Conservation (phyloP, 2,797 vertebrate species). For the Anabacerthia variegaticeps region DNA sequence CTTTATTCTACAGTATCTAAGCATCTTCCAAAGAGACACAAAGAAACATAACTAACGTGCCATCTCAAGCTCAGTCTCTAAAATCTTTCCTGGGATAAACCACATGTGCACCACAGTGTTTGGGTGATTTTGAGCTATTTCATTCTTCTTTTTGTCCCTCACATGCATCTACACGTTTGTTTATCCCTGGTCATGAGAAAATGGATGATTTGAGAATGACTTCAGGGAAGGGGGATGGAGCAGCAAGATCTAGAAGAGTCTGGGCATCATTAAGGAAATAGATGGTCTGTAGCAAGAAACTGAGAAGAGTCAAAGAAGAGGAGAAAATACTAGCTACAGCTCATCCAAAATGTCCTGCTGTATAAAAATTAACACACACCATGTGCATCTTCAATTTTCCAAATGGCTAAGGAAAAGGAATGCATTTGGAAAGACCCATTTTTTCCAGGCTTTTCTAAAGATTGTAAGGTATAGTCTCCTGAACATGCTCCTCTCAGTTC, state of each 20-base stretch:
- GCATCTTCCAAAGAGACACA: background rate
- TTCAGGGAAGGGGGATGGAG: background rate
- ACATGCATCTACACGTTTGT: background rate
- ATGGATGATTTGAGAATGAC: background rate
- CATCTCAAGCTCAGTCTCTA: background rate
- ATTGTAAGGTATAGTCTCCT: background rate
- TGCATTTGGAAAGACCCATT: background rate
- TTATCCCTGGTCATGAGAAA: slow-evolving; percentile 26
- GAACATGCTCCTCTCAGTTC: background rate
- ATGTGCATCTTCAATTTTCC: background rate
- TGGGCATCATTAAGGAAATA: background rate
- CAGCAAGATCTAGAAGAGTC: background rate
- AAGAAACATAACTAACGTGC: background rate
- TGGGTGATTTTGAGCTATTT: background rate
- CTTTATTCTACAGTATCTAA: background rate
- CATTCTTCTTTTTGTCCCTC: background rate
- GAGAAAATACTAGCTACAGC: background rate
- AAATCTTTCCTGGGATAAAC: background rate
- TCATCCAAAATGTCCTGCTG: background rate
- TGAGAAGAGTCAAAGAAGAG: background rate
- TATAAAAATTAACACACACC: background rate
- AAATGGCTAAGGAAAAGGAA: background rate
- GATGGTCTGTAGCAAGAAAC: background rate
- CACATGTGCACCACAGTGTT: background rate
- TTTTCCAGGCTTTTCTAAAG: background rate